Evolutionary conservation across 2,888 invertebrate species (phyloP).

Genomic region (Odontocerum albicorne): DNA sequence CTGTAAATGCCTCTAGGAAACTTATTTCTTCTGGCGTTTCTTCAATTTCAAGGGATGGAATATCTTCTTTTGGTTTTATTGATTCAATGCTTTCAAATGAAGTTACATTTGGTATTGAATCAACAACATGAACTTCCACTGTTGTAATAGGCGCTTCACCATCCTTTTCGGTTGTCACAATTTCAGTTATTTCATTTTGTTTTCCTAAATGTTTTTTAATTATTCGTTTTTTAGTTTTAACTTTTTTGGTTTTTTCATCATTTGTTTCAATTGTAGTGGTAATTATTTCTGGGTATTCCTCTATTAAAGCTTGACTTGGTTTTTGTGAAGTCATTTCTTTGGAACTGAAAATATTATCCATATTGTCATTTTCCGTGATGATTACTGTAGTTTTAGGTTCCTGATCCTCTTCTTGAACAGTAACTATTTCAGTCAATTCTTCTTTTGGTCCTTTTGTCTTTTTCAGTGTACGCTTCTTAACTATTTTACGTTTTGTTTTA

Average conservation of each 20-base stretch:
- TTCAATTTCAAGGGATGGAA: slow-evolving; percentile 43
- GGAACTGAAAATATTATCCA: too few species aligned
- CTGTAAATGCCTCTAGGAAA: slow-evolving; percentile 39
- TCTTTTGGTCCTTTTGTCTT: slow-evolving; percentile 48
- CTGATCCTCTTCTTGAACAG: slow-evolving; percentile 48
- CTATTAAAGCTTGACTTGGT: background rate
- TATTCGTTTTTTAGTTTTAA: slow-evolving; percentile 45
- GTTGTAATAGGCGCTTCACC: slow-evolving; percentile 45
- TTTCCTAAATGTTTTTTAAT: slow-evolving; percentile 41
- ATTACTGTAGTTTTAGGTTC: slow-evolving; percentile 44
- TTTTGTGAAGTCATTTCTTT: background rate
- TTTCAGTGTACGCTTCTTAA: slow-evolving; percentile 51
- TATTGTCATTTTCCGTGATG: slow-evolving; percentile 33
- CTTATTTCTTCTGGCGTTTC: slow-evolving; percentile 39
- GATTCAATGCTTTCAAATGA: too few species aligned
- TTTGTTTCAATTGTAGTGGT: slow-evolving; percentile 36
- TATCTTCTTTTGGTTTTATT: too few species aligned
- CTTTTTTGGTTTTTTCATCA: background rate
- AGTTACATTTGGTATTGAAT: too few species aligned
- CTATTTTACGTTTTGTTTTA: slow-evolving; percentile 42
- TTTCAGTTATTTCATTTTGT: slow-evolving; percentile 41
- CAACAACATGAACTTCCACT: slow-evolving; percentile 33
- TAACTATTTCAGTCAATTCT: slow-evolving; percentile 52
- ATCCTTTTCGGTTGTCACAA: slow-evolving; percentile 49
- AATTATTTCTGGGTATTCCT: slow-evolving; percentile 38